phyloP scores from a whole-genome alignment of 2,888 invertebrate species.

The Pristionchus fissidentatus region DNA sequence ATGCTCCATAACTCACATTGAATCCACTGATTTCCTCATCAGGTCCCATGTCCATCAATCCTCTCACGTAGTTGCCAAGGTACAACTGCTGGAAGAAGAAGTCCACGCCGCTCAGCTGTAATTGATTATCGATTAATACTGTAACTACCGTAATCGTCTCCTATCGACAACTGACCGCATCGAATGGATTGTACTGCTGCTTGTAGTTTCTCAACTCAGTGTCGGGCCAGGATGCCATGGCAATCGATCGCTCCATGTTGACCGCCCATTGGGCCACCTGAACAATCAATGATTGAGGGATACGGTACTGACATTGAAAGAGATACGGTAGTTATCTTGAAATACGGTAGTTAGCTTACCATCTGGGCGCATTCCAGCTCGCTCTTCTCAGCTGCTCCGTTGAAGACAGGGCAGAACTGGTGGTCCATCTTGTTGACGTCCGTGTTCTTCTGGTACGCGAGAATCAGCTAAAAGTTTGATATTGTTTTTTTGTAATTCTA shows the following conservation, averaged over 20 bases:
- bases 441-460: slow-evolving; percentile 46
- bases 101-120: slow-evolving; percentile 40
- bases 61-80: slow-evolving; percentile 50
- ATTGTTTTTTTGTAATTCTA: too few relatives aligned
- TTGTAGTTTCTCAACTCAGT: slow-evolving; percentile 56
- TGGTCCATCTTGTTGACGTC: slow-evolving; percentile 11
- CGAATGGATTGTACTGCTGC: slow-evolving; percentile 58
- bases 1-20: too few relatives aligned
- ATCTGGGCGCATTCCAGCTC: not conserved
- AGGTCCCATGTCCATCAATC: not conserved
- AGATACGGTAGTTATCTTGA: not conserved
- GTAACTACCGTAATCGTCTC: not conserved
- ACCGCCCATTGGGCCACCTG: slow-evolving; percentile 50
- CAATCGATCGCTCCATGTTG: slow-evolving; percentile 55
- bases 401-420: not conserved
- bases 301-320: slow-evolving; percentile 45
- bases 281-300: not conserved
- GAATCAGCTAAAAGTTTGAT: slow-evolving; percentile 34
- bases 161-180: not conserved
- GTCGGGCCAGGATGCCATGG: slow-evolving; percentile 56
- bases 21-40: not conserved
- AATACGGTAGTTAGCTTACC: not conserved
- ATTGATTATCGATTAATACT: not conserved
- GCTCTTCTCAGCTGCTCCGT: not conserved
- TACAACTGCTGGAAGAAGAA: slow-evolving; percentile 48